Evolutionary conservation across 1,140 invertebrate species (phyloP), one percentile per base, ranked within the genome.

Genomic region (Aleiodes sp.): DNA sequence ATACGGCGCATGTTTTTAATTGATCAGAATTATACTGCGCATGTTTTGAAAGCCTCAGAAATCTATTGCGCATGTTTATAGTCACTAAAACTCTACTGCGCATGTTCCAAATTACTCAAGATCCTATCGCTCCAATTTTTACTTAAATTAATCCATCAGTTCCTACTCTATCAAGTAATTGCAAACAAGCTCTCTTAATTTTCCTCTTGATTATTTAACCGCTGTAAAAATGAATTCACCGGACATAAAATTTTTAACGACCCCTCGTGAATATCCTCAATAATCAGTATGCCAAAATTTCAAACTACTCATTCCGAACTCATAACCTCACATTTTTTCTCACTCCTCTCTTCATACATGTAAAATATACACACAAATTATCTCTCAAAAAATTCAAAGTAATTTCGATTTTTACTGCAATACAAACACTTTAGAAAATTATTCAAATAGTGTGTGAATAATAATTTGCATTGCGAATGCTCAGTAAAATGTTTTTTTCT

Each of bases 321-420:
- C 21, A 52, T 52, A n/a, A n/a, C n/a, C n/a, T n/a, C n/a, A n/a
- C 26, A 10, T 52, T 52, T 52, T 52, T 21, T 52, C 21, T n/a
- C 6, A n/a, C n/a, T 52, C 46, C 19, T 52, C 21, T 52, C 46
- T n/a, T 8, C 46, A 52, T 52, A 52, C n/a, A 52, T 52, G 46
- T 24, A 24, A 21, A 9, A 52, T 52, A 24, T 52, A 52, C 46
- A 21, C n/a, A n/a, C n/a, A n/a, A n/a, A n/a, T n/a, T n/a, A n/a
- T 24, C 21, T 21, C 16, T 16, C 46, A 52, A 52, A 52, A 52
- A 24, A 24, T 52, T 52, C 26, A 14, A 52, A 16, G n/a, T 24
- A 24, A n/a, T n/a, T 52, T 52, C 14, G 26, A 52, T 6, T 52
- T 24, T 52, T 24, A 43, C 1, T 52, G 46, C 21, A 52, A 52